Conservation (phyloP, 2,113 vertebrate species). For the Progne subis region DNA sequence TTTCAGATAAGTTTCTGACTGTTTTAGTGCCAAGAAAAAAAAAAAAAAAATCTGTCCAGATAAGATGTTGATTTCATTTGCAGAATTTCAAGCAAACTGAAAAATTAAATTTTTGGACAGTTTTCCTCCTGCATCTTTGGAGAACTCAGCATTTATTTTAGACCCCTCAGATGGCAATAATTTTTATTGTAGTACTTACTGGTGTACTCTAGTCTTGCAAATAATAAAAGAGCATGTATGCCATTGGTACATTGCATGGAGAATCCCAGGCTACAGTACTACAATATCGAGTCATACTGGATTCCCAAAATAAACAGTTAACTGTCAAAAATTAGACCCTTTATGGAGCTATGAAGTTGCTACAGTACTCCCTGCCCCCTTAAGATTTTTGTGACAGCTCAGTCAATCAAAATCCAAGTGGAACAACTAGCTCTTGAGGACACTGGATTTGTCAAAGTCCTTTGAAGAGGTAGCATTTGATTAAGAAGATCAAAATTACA, state of each 20-base stretch:
- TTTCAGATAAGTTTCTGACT: background rate
- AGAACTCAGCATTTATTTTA: background rate
- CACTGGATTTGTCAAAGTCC: background rate
- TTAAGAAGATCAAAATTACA: constrained; percentile 9
- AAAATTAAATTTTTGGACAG: background rate
- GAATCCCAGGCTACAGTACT: background rate
- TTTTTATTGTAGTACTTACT: background rate
- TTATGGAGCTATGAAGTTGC: background rate
- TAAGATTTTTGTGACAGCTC: background rate
- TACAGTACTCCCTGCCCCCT: background rate
- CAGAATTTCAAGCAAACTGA: background rate
- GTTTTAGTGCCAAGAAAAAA: background rate
- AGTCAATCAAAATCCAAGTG: background rate
- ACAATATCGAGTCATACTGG: background rate
- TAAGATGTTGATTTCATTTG: background rate
- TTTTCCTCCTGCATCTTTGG: background rate
- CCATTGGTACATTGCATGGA: background rate
- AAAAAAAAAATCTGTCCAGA: background rate
- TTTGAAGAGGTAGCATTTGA: background rate
- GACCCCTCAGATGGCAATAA: background rate
- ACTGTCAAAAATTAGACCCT: background rate
- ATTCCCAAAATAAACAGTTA: background rate
- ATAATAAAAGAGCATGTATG: background rate
- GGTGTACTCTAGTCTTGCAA: background rate
- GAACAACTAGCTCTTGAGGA: background rate